These are phyloP conservation scores for Sminthurinus signatus DNA, from an alignment of 1,140 invertebrate species.

Conservation along the genomic window DNA sequence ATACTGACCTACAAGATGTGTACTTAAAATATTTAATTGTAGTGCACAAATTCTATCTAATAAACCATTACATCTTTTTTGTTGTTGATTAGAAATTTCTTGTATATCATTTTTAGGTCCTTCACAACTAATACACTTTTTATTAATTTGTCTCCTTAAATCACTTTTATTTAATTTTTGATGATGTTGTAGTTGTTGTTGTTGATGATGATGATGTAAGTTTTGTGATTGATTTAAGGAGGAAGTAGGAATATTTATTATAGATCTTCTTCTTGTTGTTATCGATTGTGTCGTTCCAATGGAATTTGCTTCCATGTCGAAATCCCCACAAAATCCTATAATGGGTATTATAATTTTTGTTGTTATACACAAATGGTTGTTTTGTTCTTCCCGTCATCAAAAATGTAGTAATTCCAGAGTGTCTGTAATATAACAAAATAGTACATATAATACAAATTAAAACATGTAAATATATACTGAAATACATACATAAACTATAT, in stretches of 20 bases:
- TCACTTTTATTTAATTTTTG: no score
- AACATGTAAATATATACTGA: no score
- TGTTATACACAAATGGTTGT: not conserved
- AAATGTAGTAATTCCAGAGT: not conserved
- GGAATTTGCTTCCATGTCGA: slow-evolving; percentile 15
- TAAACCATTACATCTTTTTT: slow-evolving; percentile 6
- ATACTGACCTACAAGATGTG: slow-evolving; percentile 6
- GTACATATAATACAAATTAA: no score
- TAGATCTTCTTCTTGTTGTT: not conserved
- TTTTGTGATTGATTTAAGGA: no score
- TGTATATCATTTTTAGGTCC: slow-evolving; percentile 4
- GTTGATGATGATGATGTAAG: no score
- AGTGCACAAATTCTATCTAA: slow-evolving; percentile 9
- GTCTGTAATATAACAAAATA: no score
- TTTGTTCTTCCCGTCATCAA: slow-evolving; percentile 6
- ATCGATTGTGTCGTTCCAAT: no score
- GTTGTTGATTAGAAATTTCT: not conserved
- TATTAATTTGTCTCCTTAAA: not conserved
- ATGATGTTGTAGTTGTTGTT: no score
- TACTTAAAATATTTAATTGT: slow-evolving; percentile 6
- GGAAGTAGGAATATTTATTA: no score
- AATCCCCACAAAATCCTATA: no score
- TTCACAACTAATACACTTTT: slow-evolving; percentile 12
- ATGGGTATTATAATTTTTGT: no score
- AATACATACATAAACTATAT: no score